These are phyloP conservation scores for Fringilla coelebs DNA, from an alignment of 2,797 vertebrate genomes.

Conservation along the genomic window DNA sequence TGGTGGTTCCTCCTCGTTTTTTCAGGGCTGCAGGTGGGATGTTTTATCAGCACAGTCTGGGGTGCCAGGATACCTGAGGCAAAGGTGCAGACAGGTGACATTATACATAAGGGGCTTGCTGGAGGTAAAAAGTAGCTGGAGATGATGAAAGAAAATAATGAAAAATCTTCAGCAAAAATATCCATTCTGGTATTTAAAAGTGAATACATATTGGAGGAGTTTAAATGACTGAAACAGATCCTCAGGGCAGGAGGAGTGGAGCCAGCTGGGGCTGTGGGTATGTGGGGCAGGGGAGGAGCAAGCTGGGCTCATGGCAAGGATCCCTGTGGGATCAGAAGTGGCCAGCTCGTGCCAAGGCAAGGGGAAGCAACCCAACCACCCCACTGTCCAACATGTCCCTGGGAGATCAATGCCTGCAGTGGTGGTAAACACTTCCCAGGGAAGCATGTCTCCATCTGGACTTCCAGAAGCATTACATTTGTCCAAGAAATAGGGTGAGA, in stretches of 20 bases:
- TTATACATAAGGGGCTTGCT: background rate
- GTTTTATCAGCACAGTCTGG: background rate
- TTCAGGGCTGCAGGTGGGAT: background rate
- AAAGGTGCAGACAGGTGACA: background rate
- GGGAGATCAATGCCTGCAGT: background rate
- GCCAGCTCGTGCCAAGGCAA: background rate
- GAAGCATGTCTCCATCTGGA: background rate
- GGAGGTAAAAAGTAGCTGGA: background rate
- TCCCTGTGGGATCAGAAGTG: background rate
- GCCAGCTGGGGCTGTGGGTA: background rate
- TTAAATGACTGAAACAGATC: background rate
- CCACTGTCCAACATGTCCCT: fast-evolving
- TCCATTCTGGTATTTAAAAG: background rate
- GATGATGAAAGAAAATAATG: background rate
- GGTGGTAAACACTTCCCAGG: background rate
- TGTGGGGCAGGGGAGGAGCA: background rate
- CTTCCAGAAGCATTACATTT: background rate
- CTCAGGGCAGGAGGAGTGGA: background rate
- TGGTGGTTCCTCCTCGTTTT: fast-evolving
- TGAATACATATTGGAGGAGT: background rate
- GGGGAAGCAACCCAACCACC: background rate
- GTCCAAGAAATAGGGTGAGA: background rate
- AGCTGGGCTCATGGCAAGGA: background rate
- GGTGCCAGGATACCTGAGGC: background rate
- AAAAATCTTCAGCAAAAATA: background rate